A percentile compares a stretch with the other conserved stretches of the same genome.
Conservation (phyloP, 2,113 vertebrate genomes). For the Mellivora capensis region DNA sequence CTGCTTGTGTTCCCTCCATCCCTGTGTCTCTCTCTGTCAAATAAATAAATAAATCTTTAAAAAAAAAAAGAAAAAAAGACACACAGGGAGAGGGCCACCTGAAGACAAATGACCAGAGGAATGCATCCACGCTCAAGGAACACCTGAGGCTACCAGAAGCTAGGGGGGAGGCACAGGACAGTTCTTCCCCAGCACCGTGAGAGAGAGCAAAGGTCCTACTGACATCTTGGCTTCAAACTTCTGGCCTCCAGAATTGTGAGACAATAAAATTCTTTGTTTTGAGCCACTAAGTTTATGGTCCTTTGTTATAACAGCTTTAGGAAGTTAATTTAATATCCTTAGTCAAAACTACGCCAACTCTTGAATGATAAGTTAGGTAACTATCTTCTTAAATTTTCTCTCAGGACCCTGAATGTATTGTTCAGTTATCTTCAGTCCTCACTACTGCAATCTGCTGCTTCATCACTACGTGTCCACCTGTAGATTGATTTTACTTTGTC, state of each 20-base stretch:
- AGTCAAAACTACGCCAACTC: background rate
- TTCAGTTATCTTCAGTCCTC: background rate
- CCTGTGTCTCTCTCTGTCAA: too few relatives aligned
- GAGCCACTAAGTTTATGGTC: background rate
- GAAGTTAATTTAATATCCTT: background rate
- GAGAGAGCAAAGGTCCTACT: background rate
- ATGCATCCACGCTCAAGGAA: background rate
- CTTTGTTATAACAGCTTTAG: background rate
- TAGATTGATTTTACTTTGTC: background rate
- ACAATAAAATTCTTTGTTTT: background rate
- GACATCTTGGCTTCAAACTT: background rate
- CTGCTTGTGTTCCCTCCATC: too few relatives aligned
- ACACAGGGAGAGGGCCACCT: background rate
- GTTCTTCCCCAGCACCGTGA: background rate
- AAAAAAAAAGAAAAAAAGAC: background rate
- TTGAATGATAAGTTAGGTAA: background rate
- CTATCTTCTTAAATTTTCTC: background rate
- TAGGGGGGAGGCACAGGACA: background rate
- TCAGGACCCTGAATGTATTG: background rate
- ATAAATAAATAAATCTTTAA: too few relatives aligned
- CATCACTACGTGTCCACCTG: background rate
- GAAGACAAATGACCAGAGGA: background rate
- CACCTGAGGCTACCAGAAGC: background rate
- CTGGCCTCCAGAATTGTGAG: background rate
- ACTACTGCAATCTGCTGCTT: background rate